A percentile compares a stretch with the other conserved stretches of the same genome.
These are phyloP conservation scores for Anthophora plumipes DNA, from an alignment of 2,888 invertebrate genomes.

Conservation along the genomic window DNA sequence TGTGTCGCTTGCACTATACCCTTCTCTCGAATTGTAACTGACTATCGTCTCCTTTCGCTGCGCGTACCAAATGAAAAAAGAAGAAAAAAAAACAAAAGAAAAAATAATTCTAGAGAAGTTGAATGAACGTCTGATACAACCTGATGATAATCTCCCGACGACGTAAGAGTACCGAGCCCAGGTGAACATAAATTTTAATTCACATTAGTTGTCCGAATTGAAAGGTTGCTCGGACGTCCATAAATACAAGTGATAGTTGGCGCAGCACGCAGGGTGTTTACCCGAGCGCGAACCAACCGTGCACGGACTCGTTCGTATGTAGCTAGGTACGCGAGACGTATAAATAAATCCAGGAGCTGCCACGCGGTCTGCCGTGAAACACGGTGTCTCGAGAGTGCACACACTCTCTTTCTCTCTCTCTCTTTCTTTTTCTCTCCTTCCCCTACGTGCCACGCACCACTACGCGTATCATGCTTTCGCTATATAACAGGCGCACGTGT, in stretches of 20 bases:
- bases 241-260: conserved; percentile 49
- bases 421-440: too few relatives aligned
- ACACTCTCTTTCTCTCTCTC: too few relatives aligned
- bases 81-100: too few relatives aligned
- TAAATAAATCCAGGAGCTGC: conserved; percentile 82
- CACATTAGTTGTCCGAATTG: conserved; percentile 53
- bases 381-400: conserved; percentile 69
- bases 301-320: conserved; percentile 44
- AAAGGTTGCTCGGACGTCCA: conserved; percentile 53
- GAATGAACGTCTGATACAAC: neutral
- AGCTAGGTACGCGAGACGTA: conserved; percentile 70
- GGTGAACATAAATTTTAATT: conserved; percentile 43
- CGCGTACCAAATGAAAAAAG: neutral
- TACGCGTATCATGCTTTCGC: neutral
- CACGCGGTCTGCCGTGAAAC: conserved; percentile 83
- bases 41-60: neutral
- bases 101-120: neutral
- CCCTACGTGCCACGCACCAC: conserved; percentile 30
- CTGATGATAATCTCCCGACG: neutral
- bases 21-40: neutral
- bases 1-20: too few relatives aligned
- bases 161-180: neutral
- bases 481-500: neutral
- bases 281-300: conserved; percentile 46
- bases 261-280: conserved; percentile 48